Conservation (phyloP, 2,888 invertebrate species). For the Sialis fuliginosa region DNA sequence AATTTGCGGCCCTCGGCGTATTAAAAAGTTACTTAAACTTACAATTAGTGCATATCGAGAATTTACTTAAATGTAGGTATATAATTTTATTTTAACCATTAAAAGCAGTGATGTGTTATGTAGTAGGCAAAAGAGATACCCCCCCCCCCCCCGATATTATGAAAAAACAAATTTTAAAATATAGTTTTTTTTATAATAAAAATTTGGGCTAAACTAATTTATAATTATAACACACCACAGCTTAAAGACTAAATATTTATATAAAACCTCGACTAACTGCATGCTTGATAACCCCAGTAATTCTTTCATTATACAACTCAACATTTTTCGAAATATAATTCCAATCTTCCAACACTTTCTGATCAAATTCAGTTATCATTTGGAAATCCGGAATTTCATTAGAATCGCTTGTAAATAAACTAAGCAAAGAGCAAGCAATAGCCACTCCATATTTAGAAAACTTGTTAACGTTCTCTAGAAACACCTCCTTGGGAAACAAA, state of each 20-base stretch:
- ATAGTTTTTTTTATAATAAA: too few relatives aligned
- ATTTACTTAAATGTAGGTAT: too few relatives aligned
- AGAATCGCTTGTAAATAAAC: neutral
- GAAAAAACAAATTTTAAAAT: too few relatives aligned
- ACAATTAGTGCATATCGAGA: too few relatives aligned
- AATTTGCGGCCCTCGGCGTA: too few relatives aligned
- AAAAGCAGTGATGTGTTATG: too few relatives aligned
- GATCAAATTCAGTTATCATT: neutral
- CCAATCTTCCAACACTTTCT: slow-evolving; percentile 5
- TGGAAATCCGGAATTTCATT: slow-evolving; percentile 3
- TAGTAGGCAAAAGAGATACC: too few relatives aligned
- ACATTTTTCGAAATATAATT: slow-evolving; percentile 8
- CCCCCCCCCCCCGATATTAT: too few relatives aligned
- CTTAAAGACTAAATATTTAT: neutral
- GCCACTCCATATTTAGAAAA: slow-evolving; percentile 1
- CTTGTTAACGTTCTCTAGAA: neutral
- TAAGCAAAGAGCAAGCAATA: neutral
- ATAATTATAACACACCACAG: too few relatives aligned
- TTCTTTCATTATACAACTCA: neutral
- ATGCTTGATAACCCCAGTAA: slow-evolving; percentile 3
- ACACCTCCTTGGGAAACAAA: neutral
- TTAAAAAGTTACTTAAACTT: too few relatives aligned
- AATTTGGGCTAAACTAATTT: too few relatives aligned
- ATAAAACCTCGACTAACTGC: slow-evolving; percentile 1
- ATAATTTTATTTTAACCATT: too few relatives aligned